Percentiles rank a stretch among this genome's conserved stretches.
Conservation (phyloP, 1,140 invertebrate species). For the Caerostris extrusa region DNA sequence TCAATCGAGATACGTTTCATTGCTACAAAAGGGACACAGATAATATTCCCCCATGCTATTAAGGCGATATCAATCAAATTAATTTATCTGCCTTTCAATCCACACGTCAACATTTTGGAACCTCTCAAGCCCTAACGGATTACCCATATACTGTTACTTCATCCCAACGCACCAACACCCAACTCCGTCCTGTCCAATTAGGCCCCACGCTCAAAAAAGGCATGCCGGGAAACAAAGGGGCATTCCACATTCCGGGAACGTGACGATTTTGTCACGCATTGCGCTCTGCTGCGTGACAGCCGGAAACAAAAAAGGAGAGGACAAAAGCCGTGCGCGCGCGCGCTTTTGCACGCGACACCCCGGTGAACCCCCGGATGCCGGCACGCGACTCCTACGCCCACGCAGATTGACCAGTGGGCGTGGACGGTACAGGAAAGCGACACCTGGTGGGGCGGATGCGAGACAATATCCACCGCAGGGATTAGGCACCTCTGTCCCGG, state of each 20-base stretch:
- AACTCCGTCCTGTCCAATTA: not conserved
- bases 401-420: not conserved
- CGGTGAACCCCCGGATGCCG: not conserved
- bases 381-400: not conserved
- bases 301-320: constrained; percentile 12
- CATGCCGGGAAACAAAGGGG: not conserved
- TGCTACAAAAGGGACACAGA: no score
- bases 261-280: constrained; percentile 3
- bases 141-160: not conserved
- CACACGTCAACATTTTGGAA: no score
- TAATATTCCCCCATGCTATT: no score
- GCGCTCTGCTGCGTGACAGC: not conserved
- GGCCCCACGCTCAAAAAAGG: not conserved
- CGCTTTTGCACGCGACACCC: constrained; percentile 4
- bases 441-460: not conserved
- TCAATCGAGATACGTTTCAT: no score
- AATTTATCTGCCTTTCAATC: no score
- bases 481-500: not conserved
- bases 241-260: not conserved
- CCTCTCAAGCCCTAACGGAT: no score
- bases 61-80: no score
- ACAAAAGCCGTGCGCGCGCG: not conserved
- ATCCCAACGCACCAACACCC: no score
- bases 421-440: not conserved
- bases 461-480: not conserved